Base-by-base conservation (phyloP, 2,888 invertebrate species). In the Leptura quadrifasciata region DNA sequence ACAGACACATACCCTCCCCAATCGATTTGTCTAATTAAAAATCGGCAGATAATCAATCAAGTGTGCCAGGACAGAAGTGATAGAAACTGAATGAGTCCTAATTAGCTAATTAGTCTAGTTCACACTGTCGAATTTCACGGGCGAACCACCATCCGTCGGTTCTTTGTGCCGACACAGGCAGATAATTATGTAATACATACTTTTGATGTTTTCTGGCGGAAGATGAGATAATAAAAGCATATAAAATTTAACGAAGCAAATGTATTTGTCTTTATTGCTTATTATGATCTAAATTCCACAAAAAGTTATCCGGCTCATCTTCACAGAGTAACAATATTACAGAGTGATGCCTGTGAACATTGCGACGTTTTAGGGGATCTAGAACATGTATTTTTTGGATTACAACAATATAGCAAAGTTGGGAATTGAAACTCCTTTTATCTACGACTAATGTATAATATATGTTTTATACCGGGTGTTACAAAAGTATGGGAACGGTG, bases 41-140 rank as follows among this genome's bases (percentile, higher is more conserved):
- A 84, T 83, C 82, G 81, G 79, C 83, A 81, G 82, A 79, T 83
- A 79, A 82, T 83, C 81, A 83, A 84, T 85, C 85, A 83, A 69
- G 76, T 74, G 64, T 71, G 68, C 6, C 21, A 72, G 74, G 39
- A 61, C 63, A 35, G 60, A 63, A 75, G 67, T 72, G 73, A 72
- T 64, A 71, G 72, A 75, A 72, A 68, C 73, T 63, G 78, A 77
- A 77, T 74, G 71, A 68, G 74, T 72, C 74, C 79, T 82, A 83
- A 86, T 86, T 86, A 84, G 84, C 81, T 86, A 85, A 86, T 86
- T 86, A 86, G 85, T 81, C 77, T 75, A 80, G 82, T 84, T 85
- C 85, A 82, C 85, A 84, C 85, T 79, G 81, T 78, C 82, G 77
- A 84, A 86, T 86, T 86, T 86, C 84, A 86, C 81, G 85, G 79